phyloP scores from a whole-genome alignment of 1,140 invertebrate genomes.

The Palaemon carinicauda region DNA sequence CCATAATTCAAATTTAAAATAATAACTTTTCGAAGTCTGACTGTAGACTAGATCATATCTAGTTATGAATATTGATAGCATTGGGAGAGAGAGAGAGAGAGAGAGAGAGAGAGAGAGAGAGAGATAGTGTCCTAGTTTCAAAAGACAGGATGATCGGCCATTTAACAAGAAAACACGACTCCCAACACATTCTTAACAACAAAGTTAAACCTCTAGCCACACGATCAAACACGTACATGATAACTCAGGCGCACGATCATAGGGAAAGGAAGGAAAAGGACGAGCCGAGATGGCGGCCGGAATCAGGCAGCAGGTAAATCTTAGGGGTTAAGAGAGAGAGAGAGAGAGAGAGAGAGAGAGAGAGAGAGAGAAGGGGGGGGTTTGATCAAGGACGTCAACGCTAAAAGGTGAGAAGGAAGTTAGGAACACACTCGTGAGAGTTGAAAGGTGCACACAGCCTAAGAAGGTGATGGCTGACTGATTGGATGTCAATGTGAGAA shows the following conservation, averaged over 20 bases:
- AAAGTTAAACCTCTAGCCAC: neutral
- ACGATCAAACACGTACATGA: neutral
- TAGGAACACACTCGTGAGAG: neutral
- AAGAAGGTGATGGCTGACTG: neutral
- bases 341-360: neutral
- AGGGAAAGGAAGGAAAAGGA: neutral
- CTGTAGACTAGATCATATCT: no score
- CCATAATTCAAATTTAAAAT: no score
- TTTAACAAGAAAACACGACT: neutral
- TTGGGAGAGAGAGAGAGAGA: slow-evolving; percentile 19
- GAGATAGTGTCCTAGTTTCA: neutral
- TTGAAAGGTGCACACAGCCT: neutral
- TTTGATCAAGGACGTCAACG: neutral
- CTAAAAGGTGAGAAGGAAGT: neutral
- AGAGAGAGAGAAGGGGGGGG: neutral
- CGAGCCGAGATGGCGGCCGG: no score
- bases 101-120: slow-evolving; percentile 4
- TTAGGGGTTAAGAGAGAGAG: neutral
- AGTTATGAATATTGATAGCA: no score
- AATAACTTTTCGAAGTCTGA: no score
- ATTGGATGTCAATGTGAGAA: neutral
- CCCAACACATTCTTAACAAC: neutral
- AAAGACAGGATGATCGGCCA: neutral
- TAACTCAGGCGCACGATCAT: neutral
- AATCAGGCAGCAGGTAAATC: neutral